phyloP scores from a whole-genome alignment of 1,140 invertebrate species.

The Harpegnathos saltator region DNA sequence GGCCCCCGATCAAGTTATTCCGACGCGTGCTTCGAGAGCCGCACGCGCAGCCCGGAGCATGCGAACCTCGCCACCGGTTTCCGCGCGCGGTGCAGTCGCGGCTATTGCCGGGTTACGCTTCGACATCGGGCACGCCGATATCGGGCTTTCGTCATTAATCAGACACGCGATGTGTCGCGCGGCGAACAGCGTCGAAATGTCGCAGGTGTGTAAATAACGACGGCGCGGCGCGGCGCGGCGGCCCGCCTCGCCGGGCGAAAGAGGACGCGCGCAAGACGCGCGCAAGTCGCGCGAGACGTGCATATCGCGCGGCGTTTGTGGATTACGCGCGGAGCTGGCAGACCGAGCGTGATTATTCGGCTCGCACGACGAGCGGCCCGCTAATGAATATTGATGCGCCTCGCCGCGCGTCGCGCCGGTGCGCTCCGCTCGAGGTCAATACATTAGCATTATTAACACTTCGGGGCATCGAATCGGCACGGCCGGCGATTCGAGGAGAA shows the following conservation, averaged over 20 bases:
- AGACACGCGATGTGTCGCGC: not conserved
- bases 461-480: slow-evolving; percentile 27
- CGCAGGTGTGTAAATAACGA: slow-evolving; percentile 39
- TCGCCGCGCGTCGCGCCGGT: slow-evolving; percentile 55
- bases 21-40: slow-evolving; percentile 5
- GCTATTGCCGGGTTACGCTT: slow-evolving; percentile 1
- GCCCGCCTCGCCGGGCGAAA: slow-evolving; percentile 14
- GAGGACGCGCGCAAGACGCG: slow-evolving; percentile 19
- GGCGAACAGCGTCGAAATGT: slow-evolving; percentile 31
- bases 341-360: slow-evolving; percentile 69
- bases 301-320: slow-evolving; percentile 68
- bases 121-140: not conserved
- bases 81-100: slow-evolving; percentile 3
- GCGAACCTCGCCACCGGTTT: slow-evolving; percentile 1
- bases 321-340: slow-evolving; percentile 52
- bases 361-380: slow-evolving; percentile 59
- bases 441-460: slow-evolving; percentile 82
- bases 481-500: slow-evolving; percentile 42
- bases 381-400: slow-evolving; percentile 82
- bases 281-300: not conserved
- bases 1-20: not conserved
- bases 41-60: not conserved
- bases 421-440: slow-evolving; percentile 71
- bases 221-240: not conserved
- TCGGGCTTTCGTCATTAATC: slow-evolving; percentile 31